A percentile compares a stretch with the other conserved stretches of the same genome.
phyloP scores from a whole-genome alignment of 2,797 vertebrate species.

The Borostomias antarcticus region DNA sequence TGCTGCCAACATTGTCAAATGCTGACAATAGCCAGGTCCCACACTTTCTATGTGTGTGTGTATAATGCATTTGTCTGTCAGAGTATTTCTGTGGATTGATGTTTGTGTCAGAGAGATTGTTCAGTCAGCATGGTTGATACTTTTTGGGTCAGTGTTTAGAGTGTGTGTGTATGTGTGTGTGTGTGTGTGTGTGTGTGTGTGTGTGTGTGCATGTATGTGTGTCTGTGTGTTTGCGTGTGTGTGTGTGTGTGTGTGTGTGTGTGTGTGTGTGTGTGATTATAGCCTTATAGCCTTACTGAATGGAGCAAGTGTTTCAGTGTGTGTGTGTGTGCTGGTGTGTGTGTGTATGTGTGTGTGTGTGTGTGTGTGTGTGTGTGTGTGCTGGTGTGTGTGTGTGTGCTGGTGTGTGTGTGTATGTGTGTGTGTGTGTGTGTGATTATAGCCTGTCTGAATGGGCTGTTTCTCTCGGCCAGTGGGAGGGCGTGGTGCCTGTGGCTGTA shows the following conservation, averaged over 20 bases:
- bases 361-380: conserved; percentile 3
- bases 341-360: conserved; percentile 1
- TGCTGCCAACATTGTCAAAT: not conserved
- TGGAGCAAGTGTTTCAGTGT: conserved; percentile 10
- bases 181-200: conserved; percentile 15
- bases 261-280: conserved; percentile 12
- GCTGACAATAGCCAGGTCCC: not conserved
- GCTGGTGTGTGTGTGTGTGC: conserved; percentile 26
- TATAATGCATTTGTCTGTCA: not conserved
- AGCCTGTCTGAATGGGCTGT: conserved; percentile 71
- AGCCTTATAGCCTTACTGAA: too few relatives aligned
- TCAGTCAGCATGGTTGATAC: conserved; percentile 44
- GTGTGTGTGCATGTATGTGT: conserved; percentile 49
- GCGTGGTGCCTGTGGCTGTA: conserved; percentile 77
- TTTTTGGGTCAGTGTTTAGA: conserved; percentile 51
- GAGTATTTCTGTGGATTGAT: conserved; percentile 37
- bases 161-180: conserved; percentile 27
- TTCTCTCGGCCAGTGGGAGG: conserved; percentile 74
- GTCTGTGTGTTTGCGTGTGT: conserved; percentile 54
- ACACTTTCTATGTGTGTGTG: conserved; percentile 16
- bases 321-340: conserved; percentile 12
- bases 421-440: conserved; percentile 54
- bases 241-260: conserved; percentile 33
- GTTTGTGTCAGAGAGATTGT: conserved; percentile 44
- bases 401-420: conserved; percentile 18